Evolutionary conservation across 2,113 vertebrate species (phyloP).

Genomic region (Mola mola): DNA sequence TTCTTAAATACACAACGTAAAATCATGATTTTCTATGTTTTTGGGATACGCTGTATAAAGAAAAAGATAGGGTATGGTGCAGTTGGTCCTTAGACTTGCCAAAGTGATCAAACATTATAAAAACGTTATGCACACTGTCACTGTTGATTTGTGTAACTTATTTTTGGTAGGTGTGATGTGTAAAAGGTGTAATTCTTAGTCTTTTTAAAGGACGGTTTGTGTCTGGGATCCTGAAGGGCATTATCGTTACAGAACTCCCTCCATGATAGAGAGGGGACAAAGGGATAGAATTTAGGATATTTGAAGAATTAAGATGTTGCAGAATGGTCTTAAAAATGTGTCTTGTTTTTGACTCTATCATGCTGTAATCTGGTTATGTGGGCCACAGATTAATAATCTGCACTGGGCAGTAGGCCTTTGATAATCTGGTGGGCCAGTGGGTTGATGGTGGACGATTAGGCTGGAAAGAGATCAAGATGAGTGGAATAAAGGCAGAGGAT

Average conservation of each 20-base stretch:
- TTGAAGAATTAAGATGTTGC: not conserved
- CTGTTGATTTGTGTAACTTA: too few relatives aligned
- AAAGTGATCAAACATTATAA: too few relatives aligned
- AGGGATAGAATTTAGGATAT: not conserved
- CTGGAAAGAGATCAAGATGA: slow-evolving; percentile 25
- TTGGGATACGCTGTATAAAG: too few relatives aligned
- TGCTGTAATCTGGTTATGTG: slow-evolving; percentile 52
- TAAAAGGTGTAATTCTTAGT: too few relatives aligned
- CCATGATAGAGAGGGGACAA: not conserved
- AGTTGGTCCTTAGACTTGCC: too few relatives aligned
- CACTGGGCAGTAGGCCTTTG: slow-evolving; percentile 29
- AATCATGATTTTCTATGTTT: too few relatives aligned
- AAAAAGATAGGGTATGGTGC: too few relatives aligned
- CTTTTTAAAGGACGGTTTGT: too few relatives aligned
- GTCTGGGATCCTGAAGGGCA: too few relatives aligned
- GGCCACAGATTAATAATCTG: slow-evolving; percentile 52
- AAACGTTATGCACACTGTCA: too few relatives aligned
- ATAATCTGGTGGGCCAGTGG: slow-evolving; percentile 26
- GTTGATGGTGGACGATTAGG: slow-evolving; percentile 7
- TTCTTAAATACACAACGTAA: too few relatives aligned
- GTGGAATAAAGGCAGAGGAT: not conserved
- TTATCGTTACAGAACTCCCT: not conserved
- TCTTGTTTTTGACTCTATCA: slow-evolving; percentile 17
- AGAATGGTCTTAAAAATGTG: not conserved
- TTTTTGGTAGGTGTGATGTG: too few relatives aligned